Percentiles rank a stretch among this genome's conserved stretches.
These are phyloP conservation scores for Ditylenchus weischeri DNA, from an alignment of 2,888 invertebrate species.

Conservation along the genomic window DNA sequence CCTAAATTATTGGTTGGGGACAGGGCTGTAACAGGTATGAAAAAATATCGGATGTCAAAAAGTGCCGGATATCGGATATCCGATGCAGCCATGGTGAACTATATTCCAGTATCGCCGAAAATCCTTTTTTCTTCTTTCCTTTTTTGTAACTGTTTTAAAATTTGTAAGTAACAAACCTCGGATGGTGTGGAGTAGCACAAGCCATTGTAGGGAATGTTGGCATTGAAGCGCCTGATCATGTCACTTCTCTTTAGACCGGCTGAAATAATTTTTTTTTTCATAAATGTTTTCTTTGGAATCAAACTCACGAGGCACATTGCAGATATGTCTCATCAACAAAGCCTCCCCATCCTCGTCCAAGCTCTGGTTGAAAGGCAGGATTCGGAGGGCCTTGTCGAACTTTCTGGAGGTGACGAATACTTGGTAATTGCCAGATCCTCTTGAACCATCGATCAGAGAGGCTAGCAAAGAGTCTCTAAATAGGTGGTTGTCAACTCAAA, in stretches of 20 bases:
- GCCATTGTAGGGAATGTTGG: conserved; percentile 95
- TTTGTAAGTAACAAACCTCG: too few species aligned
- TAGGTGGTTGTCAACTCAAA: neutral
- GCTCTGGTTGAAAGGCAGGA: conserved; percentile 77
- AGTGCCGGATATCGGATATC: too few species aligned
- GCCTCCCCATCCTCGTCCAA: conserved; percentile 95
- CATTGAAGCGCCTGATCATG: conserved; percentile 88
- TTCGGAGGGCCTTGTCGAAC: conserved; percentile 79
- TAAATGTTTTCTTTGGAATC: neutral
- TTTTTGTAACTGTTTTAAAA: too few species aligned
- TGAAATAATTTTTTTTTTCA: too few species aligned
- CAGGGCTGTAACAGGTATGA: too few species aligned
- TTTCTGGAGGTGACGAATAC: conserved; percentile 59
- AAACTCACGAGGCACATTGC: conserved; percentile 49
- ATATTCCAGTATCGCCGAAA: too few species aligned
- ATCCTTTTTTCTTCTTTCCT: too few species aligned
- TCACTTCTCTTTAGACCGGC: conserved; percentile 71
- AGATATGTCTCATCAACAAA: conserved; percentile 74
- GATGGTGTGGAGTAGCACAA: conserved; percentile 90
- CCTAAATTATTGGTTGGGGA: too few species aligned
- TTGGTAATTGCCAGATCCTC: conserved; percentile 92
- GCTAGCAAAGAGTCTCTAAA: conserved; percentile 86
- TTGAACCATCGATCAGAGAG: conserved; percentile 88
- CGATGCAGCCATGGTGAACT: too few species aligned
- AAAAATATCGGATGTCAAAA: too few species aligned